Conservation (phyloP, 2,888 invertebrate genomes). For the Melitaea athalia region DNA sequence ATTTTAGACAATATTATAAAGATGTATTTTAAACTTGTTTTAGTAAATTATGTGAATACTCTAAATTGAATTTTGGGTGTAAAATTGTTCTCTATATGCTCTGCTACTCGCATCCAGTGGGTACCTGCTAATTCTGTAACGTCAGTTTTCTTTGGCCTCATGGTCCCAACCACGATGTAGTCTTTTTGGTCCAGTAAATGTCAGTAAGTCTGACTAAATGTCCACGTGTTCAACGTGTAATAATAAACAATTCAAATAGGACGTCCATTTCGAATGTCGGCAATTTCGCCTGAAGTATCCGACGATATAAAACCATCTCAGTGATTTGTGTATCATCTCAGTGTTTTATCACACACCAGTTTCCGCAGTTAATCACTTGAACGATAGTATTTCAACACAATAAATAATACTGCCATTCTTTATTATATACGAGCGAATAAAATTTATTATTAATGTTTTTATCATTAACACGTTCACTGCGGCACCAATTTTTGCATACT, state of each 20-base stretch:
- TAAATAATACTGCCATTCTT: conserved; percentile 23
- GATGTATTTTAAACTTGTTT: no score
- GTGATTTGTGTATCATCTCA: conserved; percentile 31
- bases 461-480: no score
- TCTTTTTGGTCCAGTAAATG: conserved; percentile 8
- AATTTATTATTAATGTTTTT: conserved; percentile 5
- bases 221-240: conserved; percentile 24
- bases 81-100: neutral
- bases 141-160: conserved; percentile 16
- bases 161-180: conserved; percentile 7
- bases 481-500: no score
- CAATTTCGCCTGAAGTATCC: conserved; percentile 6
- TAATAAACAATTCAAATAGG: neutral
- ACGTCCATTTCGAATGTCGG: neutral
- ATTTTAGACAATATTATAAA: no score
- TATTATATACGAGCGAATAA: conserved; percentile 12
- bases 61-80: no score
- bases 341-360: conserved; percentile 29
- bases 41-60: no score
- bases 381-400: conserved; percentile 24
- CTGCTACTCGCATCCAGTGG: conserved; percentile 26
- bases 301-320: conserved; percentile 12
- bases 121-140: conserved; percentile 26
- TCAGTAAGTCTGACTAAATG: conserved; percentile 2
- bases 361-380: conserved; percentile 21